phyloP scores from a whole-genome alignment of 2,888 invertebrate genomes.

The Euplexia lucipara region DNA sequence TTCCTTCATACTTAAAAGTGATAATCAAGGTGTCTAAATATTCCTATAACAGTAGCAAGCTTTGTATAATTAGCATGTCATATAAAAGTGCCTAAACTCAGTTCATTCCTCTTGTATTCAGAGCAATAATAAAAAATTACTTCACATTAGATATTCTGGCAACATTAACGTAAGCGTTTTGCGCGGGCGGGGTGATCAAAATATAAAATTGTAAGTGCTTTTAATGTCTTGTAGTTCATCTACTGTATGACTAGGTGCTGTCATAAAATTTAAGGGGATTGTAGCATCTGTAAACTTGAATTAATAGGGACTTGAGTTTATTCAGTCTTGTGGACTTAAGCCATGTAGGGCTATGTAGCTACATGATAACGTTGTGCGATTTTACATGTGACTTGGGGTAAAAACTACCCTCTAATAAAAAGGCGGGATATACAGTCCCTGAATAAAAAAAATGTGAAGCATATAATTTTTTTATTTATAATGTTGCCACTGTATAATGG shows the following conservation, averaged over 20 bases:
- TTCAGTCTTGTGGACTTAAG: background rate
- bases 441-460: constrained; percentile 37
- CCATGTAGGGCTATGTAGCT: constrained; percentile 4
- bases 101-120: constrained; percentile 54
- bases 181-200: constrained; percentile 48
- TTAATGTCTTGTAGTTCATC: constrained; percentile 51
- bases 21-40: constrained; percentile 21
- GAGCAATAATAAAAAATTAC: constrained; percentile 49
- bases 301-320: constrained; percentile 14
- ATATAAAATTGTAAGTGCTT: constrained; percentile 50
- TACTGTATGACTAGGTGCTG: constrained; percentile 51
- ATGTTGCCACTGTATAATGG: constrained; percentile 38
- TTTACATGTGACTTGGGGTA: constrained; percentile 1
- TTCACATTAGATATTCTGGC: constrained; percentile 46
- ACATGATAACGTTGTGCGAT: constrained; percentile 4
- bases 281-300: constrained; percentile 13
- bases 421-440: constrained; percentile 2
- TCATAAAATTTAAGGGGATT: constrained; percentile 27
- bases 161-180: constrained; percentile 37
- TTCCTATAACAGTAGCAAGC: constrained; percentile 4
- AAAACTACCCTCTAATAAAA: constrained; percentile 5
- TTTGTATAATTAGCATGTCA: constrained; percentile 18
- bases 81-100: constrained; percentile 31
- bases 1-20: constrained; percentile 7
- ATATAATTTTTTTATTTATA: constrained; percentile 36